phyloP scores from a whole-genome alignment of 2,113 vertebrate genomes.

The Xenopus laevis region DNA sequence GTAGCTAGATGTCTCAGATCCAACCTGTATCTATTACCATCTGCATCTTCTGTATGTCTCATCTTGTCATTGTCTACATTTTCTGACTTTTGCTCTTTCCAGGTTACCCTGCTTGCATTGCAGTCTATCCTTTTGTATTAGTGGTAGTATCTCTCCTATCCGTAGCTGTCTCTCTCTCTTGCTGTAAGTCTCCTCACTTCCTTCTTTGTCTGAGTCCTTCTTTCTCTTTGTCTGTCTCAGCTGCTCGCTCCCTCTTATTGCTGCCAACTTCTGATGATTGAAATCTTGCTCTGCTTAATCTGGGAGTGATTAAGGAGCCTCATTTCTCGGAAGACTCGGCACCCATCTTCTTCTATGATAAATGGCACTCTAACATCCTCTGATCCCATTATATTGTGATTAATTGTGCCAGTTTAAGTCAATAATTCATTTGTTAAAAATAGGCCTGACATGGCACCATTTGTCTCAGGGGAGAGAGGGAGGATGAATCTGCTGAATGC shows the following conservation, averaged over 20 bases:
- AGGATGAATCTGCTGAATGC: constrained; percentile 66
- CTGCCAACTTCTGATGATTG: constrained; percentile 67
- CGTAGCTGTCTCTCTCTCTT: neutral
- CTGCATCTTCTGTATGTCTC: no score
- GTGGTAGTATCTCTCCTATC: neutral
- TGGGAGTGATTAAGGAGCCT: constrained; percentile 92
- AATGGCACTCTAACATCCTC: constrained; percentile 86
- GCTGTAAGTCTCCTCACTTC: neutral
- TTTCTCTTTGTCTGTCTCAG: neutral
- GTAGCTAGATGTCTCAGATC: no score
- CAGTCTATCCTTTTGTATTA: neutral
- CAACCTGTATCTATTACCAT: no score
- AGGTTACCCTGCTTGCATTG: neutral
- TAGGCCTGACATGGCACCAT: constrained; percentile 81
- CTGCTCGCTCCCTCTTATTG: neutral
- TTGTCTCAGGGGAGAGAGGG: constrained; percentile 70
- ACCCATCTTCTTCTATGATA: constrained; percentile 91
- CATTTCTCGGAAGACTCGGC: constrained; percentile 88
- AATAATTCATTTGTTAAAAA: constrained; percentile 99
- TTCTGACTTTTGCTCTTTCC: neutral
- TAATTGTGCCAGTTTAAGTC: constrained; percentile 98
- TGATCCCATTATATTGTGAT: constrained; percentile 96
- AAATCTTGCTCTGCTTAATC: constrained; percentile 84
- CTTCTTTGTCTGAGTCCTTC: neutral
- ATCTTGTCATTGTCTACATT: no score